These are phyloP conservation scores for Nomada fabriciana DNA, from an alignment of 2,888 invertebrate genomes.

Conservation along the genomic window DNA sequence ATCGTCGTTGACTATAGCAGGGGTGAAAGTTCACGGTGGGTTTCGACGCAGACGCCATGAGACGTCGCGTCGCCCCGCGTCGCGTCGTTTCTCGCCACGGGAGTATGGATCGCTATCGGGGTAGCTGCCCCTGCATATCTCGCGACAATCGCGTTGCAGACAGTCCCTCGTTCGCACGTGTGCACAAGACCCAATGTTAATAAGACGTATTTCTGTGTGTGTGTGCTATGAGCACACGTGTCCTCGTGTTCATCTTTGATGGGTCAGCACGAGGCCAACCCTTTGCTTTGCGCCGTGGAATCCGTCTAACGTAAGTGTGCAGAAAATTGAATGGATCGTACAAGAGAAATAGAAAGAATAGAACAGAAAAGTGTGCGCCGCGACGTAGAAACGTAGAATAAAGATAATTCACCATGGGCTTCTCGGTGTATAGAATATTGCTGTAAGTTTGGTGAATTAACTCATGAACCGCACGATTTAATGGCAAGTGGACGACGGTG, in stretches of 20 bases:
- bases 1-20: neutral
- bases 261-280: conserved; percentile 20
- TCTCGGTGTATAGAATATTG: too few relatives aligned
- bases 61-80: conserved; percentile 47
- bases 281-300: neutral
- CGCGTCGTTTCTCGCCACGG: conserved; percentile 6
- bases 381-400: too few relatives aligned
- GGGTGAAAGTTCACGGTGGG: conserved; percentile 3
- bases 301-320: conserved; percentile 50
- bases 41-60: conserved; percentile 39
- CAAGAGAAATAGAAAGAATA: neutral
- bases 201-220: conserved; percentile 26
- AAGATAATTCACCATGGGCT: too few relatives aligned
- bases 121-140: conserved; percentile 59
- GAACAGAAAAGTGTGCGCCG: too few relatives aligned
- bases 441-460: neutral
- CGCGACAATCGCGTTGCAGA: conserved; percentile 29
- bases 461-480: too few relatives aligned
- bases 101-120: conserved; percentile 66
- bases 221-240: conserved; percentile 43
- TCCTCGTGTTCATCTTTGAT: conserved; percentile 7
- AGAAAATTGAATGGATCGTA: neutral
- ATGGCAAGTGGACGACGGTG: too few relatives aligned
- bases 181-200: conserved; percentile 41
- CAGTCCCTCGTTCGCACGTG: conserved; percentile 52